Base-by-base conservation (phyloP, 1,140 invertebrate species). In the Holcopasites calliopsidis region DNA sequence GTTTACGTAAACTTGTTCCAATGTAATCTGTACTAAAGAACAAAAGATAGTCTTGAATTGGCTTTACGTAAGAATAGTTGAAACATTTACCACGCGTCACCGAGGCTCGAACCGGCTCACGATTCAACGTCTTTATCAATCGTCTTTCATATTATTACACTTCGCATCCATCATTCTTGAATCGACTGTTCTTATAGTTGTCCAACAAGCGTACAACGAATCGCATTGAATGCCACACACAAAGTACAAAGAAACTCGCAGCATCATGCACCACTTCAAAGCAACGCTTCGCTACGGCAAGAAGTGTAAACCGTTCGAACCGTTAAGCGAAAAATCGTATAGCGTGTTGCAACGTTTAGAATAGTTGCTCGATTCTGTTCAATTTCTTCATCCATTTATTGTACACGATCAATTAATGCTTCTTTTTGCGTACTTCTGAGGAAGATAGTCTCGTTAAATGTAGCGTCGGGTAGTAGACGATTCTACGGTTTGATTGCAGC, bases 311-410 rank as follows among this genome's bases (percentile, higher is more conserved):
- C 26, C 58, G 58, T 16, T 42, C 21, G 38, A 61, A 18, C 26
- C 35, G 33, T 68, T n/a, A 26, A 66, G 64, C 64, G 64, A 66
- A 66, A 54, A 54, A 62, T 62, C 18, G 8, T 6, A 28, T 3
- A 26, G 6, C 3, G 18, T 38, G 33, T n/a, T 2, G 3, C 4
- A 1, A 52, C 11, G 5, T 2, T n/a, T 35, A 11, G 6, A 5
- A 0, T 21, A 31, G 8, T 33, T 18, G 26, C 4, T 2, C 13
- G 5, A 23, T 55, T 33, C 1, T 33, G 5, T 55, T 0, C 5
- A 10, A 44, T 6, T 13, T 33, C 28, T 33, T 6, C 28, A 5
- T 1, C 3, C 44, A 21, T 47, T n/a, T n/a, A 50, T n/a, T n/a
- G n/a, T 21, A 23, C 6, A 31, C 28, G 28, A 28, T 16, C 16